Evolutionary conservation across 2,888 invertebrate species (phyloP), one percentile per base, ranked within the genome.

Genomic region (Clepsis dumicolana): DNA sequence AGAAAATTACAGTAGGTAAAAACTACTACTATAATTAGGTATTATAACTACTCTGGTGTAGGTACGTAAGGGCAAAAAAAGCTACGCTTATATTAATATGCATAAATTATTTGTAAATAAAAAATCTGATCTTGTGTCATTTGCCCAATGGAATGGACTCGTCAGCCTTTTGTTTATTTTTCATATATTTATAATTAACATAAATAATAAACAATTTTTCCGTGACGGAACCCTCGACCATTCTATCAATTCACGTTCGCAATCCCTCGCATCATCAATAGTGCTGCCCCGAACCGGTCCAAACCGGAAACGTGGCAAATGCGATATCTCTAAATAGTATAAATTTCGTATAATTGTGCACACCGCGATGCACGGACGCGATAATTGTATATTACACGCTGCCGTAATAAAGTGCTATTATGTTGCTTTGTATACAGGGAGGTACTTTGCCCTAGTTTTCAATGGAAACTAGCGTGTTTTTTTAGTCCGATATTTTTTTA

Each of bases 241-340:
- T 4, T 16, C 29, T 14, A 14, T 7, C n/a, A 14, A 7, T 56
- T 25, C 53, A 4, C n/a, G 21, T 61, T 56, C n/a, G 18, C 32
- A 35, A 61, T 54, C 18, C 54, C 53, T 4, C 41, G 8, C 53
- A 53, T 32, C 61, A 48, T 60, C 25, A 24, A 56, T 21, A 59
- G 52, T 52, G 52, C 12, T 62, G 32, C 18, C 56, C 52, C 35
- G 4, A 48, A 73, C 75, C 65, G 69, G 72, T 73, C 69, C 5
- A n/a, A 71, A 73, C 73, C 75, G 78, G 77, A 77, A 75, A 74
- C 70, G 53, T 53, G 71, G 32, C 63, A 62, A 53, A 64, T 60
- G 64, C 60, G 50, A 64, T 65, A 70, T 44, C 44, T 44, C 44
- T 44, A 44, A 44, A 44, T 44, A 18, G 16, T 44, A 44, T 44